These are phyloP conservation scores for Galeruca laticollis DNA, from an alignment of 2,888 invertebrate genomes.

Conservation along the genomic window DNA sequence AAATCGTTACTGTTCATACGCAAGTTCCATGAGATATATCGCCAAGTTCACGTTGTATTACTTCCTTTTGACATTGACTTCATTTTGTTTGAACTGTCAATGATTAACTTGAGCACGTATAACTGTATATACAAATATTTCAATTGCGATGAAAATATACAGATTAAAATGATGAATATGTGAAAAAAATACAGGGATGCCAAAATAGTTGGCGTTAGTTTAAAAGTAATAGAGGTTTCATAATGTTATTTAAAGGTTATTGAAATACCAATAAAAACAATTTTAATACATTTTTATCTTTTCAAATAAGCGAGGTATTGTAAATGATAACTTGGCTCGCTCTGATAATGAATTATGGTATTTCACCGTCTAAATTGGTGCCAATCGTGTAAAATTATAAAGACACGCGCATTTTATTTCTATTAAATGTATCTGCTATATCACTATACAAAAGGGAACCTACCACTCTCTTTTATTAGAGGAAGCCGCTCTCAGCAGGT, in stretches of 20 bases:
- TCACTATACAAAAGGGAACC: constrained; percentile 12
- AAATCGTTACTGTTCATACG: constrained; percentile 12
- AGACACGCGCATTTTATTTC: constrained; percentile 15
- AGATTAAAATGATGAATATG: no score
- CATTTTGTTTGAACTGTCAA: background rate
- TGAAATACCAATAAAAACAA: no score
- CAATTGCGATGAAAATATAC: no score
- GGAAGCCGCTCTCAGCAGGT: constrained; percentile 42
- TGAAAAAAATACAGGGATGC: no score
- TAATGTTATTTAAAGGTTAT: no score
- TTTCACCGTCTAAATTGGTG: background rate
- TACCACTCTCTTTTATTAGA: constrained; percentile 33
- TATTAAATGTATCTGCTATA: constrained; percentile 15
- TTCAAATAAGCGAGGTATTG: no score
- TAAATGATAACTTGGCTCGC: no score
- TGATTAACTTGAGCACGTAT: background rate
- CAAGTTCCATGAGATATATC: constrained; percentile 15
- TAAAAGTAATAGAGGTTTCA: no score
- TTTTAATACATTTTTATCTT: no score
- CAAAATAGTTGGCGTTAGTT: no score
- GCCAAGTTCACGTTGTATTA: background rate
- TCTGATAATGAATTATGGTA: background rate
- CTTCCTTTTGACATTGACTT: background rate
- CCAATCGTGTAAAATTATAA: background rate
- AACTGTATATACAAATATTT: no score